A percentile compares a stretch with the other conserved stretches of the same genome.
phyloP scores from a whole-genome alignment of 2,888 invertebrate genomes.

The Prenolepis imparis region DNA sequence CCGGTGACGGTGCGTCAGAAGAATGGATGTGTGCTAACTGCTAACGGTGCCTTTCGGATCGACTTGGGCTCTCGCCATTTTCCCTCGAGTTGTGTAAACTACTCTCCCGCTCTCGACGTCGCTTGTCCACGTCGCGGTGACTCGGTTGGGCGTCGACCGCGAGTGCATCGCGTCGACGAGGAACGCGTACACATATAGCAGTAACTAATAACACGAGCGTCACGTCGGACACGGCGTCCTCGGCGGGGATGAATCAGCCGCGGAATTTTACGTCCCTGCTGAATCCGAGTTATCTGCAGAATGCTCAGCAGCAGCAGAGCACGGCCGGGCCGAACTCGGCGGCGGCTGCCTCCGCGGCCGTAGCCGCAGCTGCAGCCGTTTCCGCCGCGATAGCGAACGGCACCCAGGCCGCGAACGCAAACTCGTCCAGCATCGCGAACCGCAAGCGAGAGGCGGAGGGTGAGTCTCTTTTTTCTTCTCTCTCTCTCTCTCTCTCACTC shows the following conservation, averaged over 20 bases:
- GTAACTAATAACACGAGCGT: background rate
- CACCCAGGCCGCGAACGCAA: constrained; percentile 85
- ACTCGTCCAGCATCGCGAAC: constrained; percentile 58
- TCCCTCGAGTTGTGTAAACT: constrained; percentile 25
- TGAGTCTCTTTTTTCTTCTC: constrained; percentile 58
- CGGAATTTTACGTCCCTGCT: constrained; percentile 84
- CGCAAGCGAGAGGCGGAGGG: constrained; percentile 84
- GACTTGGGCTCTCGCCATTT: constrained; percentile 65
- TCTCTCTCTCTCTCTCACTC: background rate
- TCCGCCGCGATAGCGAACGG: constrained; percentile 87
- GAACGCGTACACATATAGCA: background rate
- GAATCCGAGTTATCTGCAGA: constrained; percentile 84
- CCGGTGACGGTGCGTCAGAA: constrained; percentile 58
- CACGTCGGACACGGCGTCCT: background rate
- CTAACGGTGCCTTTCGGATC: constrained; percentile 27
- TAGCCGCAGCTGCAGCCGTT: constrained; percentile 88
- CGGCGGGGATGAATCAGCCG: constrained; percentile 82
- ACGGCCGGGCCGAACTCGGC: constrained; percentile 84
- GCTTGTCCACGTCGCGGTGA: background rate
- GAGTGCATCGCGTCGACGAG: background rate
- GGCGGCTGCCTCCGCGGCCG: constrained; percentile 87
- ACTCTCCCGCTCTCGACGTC: background rate
- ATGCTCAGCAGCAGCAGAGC: constrained; percentile 84
- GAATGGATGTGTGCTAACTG: constrained; percentile 45
- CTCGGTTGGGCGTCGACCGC: constrained; percentile 17